Percentiles rank a stretch among this genome's conserved stretches.
Conservation (phyloP, 2,797 vertebrate genomes). For the Sphenodon punctatus region DNA sequence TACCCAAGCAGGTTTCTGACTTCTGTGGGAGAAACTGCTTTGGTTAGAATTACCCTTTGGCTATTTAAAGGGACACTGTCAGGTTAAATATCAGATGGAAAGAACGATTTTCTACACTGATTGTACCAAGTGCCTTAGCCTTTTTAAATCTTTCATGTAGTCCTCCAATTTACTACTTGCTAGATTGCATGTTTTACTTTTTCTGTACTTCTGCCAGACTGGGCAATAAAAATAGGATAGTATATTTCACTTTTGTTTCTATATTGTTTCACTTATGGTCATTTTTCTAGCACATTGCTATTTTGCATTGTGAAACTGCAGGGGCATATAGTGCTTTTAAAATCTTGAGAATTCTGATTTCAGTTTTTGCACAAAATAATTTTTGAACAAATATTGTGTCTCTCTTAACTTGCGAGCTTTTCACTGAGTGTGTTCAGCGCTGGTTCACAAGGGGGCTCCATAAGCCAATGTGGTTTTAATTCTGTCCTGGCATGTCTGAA, state of each 20-base stretch:
- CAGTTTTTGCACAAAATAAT: neutral
- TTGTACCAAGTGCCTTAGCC: neutral
- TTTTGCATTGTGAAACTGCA: fast-evolving
- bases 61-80: neutral
- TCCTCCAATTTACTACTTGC: neutral
- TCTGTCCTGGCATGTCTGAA: fast-evolving
- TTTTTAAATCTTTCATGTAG: neutral
- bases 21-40: neutral
- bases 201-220: fast-evolving
- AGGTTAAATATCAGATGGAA: neutral
- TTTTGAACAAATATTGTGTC: neutral
- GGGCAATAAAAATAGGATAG: neutral
- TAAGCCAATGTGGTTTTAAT: neutral
- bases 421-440: fast-evolving
- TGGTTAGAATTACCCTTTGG: neutral
- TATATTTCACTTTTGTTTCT: neutral
- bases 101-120: neutral
- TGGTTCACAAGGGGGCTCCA: neutral
- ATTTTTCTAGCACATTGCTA: fast-evolving
- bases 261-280: neutral
- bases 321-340: no score
- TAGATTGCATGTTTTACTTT: fast-evolving
- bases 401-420: neutral
- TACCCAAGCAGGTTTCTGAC: neutral
- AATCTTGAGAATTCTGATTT: fast-evolving